Evolutionary conservation across 2,113 vertebrate genomes (phyloP).

Genomic region (Sebastes fasciatus): DNA sequence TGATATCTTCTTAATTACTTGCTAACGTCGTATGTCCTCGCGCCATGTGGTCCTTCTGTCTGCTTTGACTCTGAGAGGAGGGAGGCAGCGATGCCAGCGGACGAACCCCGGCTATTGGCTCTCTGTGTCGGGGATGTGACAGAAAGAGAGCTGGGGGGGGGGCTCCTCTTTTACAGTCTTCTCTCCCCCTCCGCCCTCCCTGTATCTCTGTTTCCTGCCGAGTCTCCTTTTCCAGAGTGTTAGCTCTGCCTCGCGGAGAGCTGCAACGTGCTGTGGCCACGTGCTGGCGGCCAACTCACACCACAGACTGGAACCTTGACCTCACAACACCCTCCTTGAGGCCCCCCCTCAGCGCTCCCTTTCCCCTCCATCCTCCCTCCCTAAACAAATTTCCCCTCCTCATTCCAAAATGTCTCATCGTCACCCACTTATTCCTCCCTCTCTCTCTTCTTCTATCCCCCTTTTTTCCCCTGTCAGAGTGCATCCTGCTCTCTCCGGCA

Average conservation of each 20-base stretch:
- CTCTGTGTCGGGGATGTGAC: constrained; percentile 15
- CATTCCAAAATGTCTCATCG: constrained; percentile 23
- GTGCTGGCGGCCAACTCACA: constrained; percentile 57
- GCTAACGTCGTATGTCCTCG: constrained; percentile 59
- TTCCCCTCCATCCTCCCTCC: constrained; percentile 5
- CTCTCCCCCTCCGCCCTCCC: background rate
- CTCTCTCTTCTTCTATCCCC: background rate
- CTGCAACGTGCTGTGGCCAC: constrained; percentile 62
- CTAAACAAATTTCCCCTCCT: background rate
- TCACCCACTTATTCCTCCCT: constrained; percentile 39
- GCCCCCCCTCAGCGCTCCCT: background rate
- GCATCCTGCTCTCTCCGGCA: constrained; percentile 34
- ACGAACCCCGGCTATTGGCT: constrained; percentile 33
- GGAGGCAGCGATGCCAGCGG: constrained; percentile 27
- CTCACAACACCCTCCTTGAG: constrained; percentile 36
- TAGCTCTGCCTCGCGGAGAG: constrained; percentile 35
- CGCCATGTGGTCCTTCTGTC: constrained; percentile 59
- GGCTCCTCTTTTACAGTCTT: constrained; percentile 38
- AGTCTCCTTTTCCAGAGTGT: constrained; percentile 38
- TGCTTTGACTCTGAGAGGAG: constrained; percentile 7
- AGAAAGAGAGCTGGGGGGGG: background rate
- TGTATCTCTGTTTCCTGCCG: background rate
- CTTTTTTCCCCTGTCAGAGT: constrained; percentile 23
- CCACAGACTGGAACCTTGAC: constrained; percentile 64
- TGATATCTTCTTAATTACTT: constrained; percentile 75